Conservation (phyloP, 1,140 invertebrate species). For the Bacillus rossius region DNA sequence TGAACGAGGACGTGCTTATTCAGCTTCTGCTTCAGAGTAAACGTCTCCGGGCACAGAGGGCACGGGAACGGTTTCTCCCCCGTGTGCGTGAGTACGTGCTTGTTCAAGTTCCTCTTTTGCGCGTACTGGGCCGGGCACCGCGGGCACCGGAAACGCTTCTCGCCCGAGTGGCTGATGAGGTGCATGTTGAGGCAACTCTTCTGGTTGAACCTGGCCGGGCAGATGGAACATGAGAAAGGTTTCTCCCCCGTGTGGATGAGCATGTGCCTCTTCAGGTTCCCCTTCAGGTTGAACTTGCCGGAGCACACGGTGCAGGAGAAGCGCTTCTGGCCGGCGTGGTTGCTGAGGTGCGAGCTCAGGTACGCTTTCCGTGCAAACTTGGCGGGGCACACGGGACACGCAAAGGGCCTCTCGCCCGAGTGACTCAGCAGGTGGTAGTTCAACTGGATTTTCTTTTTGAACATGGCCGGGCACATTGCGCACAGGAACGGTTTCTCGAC, state of each 20-base stretch:
- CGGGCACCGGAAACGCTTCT: conserved; percentile 13
- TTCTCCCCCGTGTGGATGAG: conserved; percentile 43
- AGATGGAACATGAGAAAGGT: conserved; percentile 42
- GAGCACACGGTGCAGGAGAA: conserved; percentile 38
- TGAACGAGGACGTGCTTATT: too few species aligned
- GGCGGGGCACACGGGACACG: conserved; percentile 45
- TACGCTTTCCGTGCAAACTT: conserved; percentile 38
- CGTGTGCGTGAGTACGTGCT: conserved; percentile 11
- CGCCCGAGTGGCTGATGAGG: conserved; percentile 44
- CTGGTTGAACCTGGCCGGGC: conserved; percentile 61
- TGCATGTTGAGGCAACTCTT: conserved; percentile 61
- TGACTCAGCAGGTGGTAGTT: conserved; percentile 44
- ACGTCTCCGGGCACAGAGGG: conserved; percentile 46
- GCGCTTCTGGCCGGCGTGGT: conserved; percentile 45
- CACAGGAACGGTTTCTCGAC: background rate
- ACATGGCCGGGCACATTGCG: background rate
- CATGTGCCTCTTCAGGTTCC: conserved; percentile 56
- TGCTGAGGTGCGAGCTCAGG: conserved; percentile 40
- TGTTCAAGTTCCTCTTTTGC: conserved; percentile 2
- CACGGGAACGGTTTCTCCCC: conserved; percentile 54
- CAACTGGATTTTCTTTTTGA: conserved; percentile 35
- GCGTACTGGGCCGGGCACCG: conserved; percentile 18
- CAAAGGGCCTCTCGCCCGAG: conserved; percentile 34
- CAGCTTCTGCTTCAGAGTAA: too few species aligned
- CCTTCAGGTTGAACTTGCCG: conserved; percentile 41